These are phyloP conservation scores for Scortum barcoo DNA, from an alignment of 2,113 vertebrate species.

Conservation along the genomic window DNA sequence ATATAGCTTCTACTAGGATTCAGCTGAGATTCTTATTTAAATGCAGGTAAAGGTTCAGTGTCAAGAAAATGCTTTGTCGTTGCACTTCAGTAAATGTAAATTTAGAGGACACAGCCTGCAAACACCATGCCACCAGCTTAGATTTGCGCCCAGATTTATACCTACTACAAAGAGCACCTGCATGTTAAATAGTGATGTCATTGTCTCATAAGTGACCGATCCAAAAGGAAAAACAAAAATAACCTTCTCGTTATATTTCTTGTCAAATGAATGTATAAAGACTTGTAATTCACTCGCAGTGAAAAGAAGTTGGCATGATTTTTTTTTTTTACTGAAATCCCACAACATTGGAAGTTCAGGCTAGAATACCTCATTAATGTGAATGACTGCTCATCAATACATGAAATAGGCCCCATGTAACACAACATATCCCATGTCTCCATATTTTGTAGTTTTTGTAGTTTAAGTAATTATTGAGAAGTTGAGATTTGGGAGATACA, in stretches of 20 bases:
- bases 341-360: not conserved
- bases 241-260: not conserved
- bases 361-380: not conserved
- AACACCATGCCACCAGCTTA: not conserved
- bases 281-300: not conserved
- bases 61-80: not conserved
- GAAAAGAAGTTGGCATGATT: not conserved
- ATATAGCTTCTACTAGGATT: constrained; percentile 19
- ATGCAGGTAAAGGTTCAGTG: not conserved
- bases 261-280: not conserved
- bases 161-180: constrained; percentile 12
- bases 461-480: not conserved
- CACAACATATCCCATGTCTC: not conserved
- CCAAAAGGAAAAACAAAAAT: not conserved
- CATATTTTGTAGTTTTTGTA: not conserved
- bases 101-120: constrained; percentile 11
- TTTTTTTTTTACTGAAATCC: constrained; percentile 9
- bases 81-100: not conserved
- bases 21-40: not conserved
- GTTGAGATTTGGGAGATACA: not conserved
- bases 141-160: constrained; percentile 14
- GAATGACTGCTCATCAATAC: not conserved
- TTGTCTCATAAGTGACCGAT: not conserved
- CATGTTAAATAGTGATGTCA: constrained; percentile 22
- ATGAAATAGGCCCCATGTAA: not conserved